These are phyloP conservation scores for Parnassius mnemosyne DNA, from an alignment of 2,888 invertebrate species.

Conservation along the genomic window DNA sequence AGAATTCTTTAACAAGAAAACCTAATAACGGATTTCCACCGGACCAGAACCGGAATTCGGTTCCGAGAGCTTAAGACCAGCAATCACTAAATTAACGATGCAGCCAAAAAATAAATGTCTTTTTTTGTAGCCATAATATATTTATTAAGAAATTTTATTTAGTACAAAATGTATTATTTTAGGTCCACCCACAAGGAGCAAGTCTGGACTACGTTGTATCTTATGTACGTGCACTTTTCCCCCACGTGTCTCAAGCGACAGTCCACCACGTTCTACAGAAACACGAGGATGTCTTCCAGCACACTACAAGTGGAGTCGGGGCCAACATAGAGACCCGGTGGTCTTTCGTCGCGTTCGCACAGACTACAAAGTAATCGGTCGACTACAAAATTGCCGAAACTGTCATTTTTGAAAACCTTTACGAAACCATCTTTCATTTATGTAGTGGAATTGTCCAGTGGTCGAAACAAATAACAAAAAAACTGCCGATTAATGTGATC, in stretches of 20 bases:
- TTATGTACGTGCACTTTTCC: conserved; percentile 91
- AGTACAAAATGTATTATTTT: conserved; percentile 27
- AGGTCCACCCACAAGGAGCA: conserved; percentile 96
- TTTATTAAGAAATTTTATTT: no score
- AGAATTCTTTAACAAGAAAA: no score
- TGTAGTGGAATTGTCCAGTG: not conserved
- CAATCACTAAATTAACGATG: no score
- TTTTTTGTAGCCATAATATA: not conserved
- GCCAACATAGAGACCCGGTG: conserved; percentile 93
- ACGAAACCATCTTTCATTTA: not conserved
- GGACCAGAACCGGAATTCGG: no score
- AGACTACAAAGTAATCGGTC: conserved; percentile 21
- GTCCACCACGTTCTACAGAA: conserved; percentile 88
- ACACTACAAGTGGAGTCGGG: conserved; percentile 89
- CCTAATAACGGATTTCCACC: no score
- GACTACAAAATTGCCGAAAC: not conserved
- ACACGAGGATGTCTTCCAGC: conserved; percentile 90
- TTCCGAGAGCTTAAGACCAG: no score
- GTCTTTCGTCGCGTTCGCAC: conserved; percentile 88
- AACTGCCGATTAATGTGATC: not conserved
- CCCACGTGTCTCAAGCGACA: conserved; percentile 85
- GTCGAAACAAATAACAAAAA: not conserved
- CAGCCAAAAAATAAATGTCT: conserved; percentile 2
- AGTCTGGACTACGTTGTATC: conserved; percentile 94
- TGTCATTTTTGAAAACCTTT: not conserved